Evolutionary conservation across 1,140 invertebrate species (phyloP).

Genomic region (Sweltsa coloradensis): DNA sequence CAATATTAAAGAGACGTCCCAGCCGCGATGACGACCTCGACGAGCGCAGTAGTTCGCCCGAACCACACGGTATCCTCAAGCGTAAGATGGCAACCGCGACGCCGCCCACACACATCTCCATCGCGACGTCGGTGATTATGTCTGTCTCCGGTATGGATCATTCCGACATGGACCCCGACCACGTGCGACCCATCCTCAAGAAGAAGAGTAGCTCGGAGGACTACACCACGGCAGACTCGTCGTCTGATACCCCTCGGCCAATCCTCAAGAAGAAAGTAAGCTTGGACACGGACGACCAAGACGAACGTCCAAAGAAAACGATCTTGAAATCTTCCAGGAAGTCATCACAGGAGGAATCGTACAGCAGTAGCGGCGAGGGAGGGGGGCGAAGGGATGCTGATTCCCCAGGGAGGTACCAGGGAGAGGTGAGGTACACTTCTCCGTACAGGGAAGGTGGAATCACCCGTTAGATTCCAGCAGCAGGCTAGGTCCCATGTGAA

Average conservation of each 20-base stretch:
- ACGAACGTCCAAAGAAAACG: constrained; percentile 55
- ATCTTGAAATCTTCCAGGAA: constrained; percentile 64
- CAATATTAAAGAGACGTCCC: constrained; percentile 55
- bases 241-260: constrained; percentile 45
- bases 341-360: constrained; percentile 36
- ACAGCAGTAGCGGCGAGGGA: background rate
- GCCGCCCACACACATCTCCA: constrained; percentile 29
- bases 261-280: constrained; percentile 76
- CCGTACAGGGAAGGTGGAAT: no score
- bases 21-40: constrained; percentile 42
- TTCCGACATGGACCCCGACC: constrained; percentile 29
- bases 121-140: constrained; percentile 35
- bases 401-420: background rate
- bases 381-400: background rate
- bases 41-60: constrained; percentile 39
- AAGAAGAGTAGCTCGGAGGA: constrained; percentile 48
- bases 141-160: background rate
- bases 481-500: no score
- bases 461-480: no score
- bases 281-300: constrained; percentile 62
- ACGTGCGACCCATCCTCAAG: constrained; percentile 66
- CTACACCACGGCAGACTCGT: constrained; percentile 17
- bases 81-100: constrained; percentile 42
- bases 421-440: background rate
- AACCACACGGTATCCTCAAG: constrained; percentile 65